Evolutionary conservation across 2,113 vertebrate genomes (phyloP), one percentile per base, ranked within the genome.

Genomic region (Tupaia tana): DNA sequence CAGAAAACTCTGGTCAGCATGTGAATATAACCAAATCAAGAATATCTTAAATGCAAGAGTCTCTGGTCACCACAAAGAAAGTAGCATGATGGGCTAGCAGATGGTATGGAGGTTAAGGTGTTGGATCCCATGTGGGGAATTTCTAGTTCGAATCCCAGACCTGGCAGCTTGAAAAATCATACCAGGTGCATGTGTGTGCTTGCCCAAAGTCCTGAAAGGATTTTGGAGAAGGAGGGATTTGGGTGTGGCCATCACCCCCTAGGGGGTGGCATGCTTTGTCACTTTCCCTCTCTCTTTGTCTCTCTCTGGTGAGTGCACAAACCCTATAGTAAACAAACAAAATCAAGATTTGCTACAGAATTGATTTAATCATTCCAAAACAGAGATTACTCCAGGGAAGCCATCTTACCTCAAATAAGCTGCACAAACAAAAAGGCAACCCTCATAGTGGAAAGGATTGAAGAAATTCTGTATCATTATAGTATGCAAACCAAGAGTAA

Each of bases 381-480:
- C 54, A 92, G n/a, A 90, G 1, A 22, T 93, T 16, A 27, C 24
- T 78, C 34, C 31, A 93, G 34, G 43, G 16, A 43, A 43, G 73
- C 25, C 7, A 82, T 83, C 66, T 92, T 75, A 88, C 64, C 27
- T 74, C 74, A 81, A 83, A 20, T 74, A 95, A 92, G 80, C 56
- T 29, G 54, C 1, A 94, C 69, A 54, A 85, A 85, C 52, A 85
- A 77, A 82, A 88, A 90, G 52, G 12, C 73, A 90, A 27, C n/a
- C 34, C 10, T 74, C 29, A 78, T 81, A 1, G 18, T 78, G 20
- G 24, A 79, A 54, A 85, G 25, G 89, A 91, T 54, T 81, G 64
- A 83, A 94, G 70, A 78, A 85, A 75, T 52, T 94, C 15, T 91
- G 64, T 66, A 89, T 93, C 69, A 31, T 83, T 83, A 9, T 54